Evolutionary conservation across 2,797 vertebrate genomes (phyloP), one percentile per base, ranked within the genome.

Genomic region (Ceyx erithaca): DNA sequence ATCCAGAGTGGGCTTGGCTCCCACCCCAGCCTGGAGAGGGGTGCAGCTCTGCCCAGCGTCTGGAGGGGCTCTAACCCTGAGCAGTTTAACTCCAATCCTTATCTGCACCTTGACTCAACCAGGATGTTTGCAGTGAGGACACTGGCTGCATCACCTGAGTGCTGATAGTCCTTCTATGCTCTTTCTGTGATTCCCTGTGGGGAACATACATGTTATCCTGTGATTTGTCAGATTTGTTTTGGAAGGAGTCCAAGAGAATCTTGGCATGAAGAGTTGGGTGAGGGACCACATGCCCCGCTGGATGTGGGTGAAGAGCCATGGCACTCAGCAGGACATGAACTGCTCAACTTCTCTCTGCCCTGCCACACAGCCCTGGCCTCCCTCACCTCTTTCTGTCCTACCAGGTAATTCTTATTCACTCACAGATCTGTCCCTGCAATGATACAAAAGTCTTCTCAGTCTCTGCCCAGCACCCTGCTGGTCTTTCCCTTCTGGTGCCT

Each of bases 391-490:
- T 37, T 18, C 40, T 45, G 69, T 75, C 51, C 54, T 20, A 11
- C 30, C 51, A 41, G 33, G 37, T 55, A 48, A 23, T 57, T 77
- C 67, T 37, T 41, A 22, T n/a, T 67, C 81, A 83, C 46, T 28
- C 5, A 0, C 80, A 69, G 41, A 59, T 10, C 78, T 7, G 20
- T 22, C 57, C 45, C 55, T 37, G 46, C 52, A 4, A 69, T 1
- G 14, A 70, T 41, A 35, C 0, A 1, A 59, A 20, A 7, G 31
- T 31, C 37, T 58, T 41, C 40, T 80, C 33, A 2, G 43, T 57
- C n/a, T 16, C 18, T 82, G 93, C 68, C 86, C 92, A 75, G 84
- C 30, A 33, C n/a, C 52, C 83, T 67, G 87, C 85, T 64, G 80
- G 8, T 75, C 20, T 35, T 66, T 75, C 58, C 81, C 88, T 91